Evolutionary conservation across 1,140 invertebrate genomes (phyloP).

Genomic region (Brachystomella parvula): DNA sequence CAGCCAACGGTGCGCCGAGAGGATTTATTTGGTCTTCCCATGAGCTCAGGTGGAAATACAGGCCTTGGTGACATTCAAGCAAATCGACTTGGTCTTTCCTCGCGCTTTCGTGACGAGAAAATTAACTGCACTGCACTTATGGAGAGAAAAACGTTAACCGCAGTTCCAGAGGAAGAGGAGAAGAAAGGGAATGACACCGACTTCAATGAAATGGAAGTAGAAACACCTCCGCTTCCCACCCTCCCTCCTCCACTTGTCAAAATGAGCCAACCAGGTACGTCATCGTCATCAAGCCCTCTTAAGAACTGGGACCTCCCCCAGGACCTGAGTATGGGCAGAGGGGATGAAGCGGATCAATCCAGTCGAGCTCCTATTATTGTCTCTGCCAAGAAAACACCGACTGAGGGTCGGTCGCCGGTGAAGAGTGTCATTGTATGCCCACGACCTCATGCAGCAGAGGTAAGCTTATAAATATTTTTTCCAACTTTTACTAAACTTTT

Average conservation of each 20-base stretch:
- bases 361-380: slow-evolving; percentile 57
- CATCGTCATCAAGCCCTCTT: neutral
- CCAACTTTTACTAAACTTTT: neutral
- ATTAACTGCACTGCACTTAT: slow-evolving; percentile 24
- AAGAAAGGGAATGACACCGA: slow-evolving; percentile 17
- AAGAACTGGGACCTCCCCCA: slow-evolving; percentile 29
- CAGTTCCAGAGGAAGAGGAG: neutral
- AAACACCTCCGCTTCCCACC: neutral
- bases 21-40: slow-evolving; percentile 82
- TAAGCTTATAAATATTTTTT: slow-evolving; percentile 8
- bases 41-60: slow-evolving; percentile 34
- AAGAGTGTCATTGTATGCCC: slow-evolving; percentile 85
- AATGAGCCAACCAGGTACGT: slow-evolving; percentile 13
- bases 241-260: slow-evolving; percentile 35
- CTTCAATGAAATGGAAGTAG: neutral
- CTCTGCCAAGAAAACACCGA: slow-evolving; percentile 48
- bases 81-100: slow-evolving; percentile 30
- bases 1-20: slow-evolving; percentile 88
- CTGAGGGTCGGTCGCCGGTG: slow-evolving; percentile 41
- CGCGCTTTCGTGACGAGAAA: slow-evolving; percentile 26
- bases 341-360: slow-evolving; percentile 4
- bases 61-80: slow-evolving; percentile 35
- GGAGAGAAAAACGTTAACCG: neutral
- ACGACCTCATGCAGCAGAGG: slow-evolving; percentile 49
- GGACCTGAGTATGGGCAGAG: slow-evolving; percentile 30